phyloP scores from a whole-genome alignment of 2,888 invertebrate genomes.

The Epiblema foenella region DNA sequence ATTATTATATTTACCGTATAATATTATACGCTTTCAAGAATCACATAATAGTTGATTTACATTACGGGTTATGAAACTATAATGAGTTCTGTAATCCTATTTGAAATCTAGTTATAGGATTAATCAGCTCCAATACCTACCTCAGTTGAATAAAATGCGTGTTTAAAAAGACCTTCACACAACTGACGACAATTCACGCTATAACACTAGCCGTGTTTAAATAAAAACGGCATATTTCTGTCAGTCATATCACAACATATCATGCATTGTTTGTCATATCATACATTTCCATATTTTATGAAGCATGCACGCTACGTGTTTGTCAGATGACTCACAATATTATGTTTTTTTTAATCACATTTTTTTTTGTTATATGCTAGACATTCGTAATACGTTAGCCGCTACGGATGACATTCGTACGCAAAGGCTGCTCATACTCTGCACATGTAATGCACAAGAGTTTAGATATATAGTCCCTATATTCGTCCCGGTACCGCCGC shows the following conservation, averaged over 20 bases:
- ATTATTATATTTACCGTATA: too few species aligned
- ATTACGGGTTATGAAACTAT: too few species aligned
- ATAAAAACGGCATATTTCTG: slow-evolving; percentile 37
- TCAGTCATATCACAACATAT: slow-evolving; percentile 32
- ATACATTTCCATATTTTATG: slow-evolving; percentile 37
- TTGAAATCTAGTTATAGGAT: too few species aligned
- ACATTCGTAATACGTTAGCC: background rate
- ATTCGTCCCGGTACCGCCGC: too few species aligned
- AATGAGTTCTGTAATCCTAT: too few species aligned
- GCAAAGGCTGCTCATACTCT: too few species aligned
- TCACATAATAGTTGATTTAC: too few species aligned
- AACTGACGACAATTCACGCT: slow-evolving; percentile 30
- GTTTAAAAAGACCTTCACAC: slow-evolving; percentile 20
- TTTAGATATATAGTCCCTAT: too few species aligned
- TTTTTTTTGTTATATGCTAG: background rate
- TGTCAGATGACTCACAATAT: slow-evolving; percentile 31
- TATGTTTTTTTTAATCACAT: slow-evolving; percentile 7
- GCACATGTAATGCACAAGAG: background rate
- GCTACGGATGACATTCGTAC: background rate
- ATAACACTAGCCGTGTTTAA: slow-evolving; percentile 19
- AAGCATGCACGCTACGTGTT: slow-evolving; percentile 33
- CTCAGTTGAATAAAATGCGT: background rate
- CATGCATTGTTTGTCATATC: slow-evolving; percentile 33
- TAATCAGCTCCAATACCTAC: background rate
- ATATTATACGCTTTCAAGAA: too few species aligned